A percentile compares a stretch with the other conserved stretches of the same genome.
phyloP scores from a whole-genome alignment of 1,140 invertebrate species.

The Ostrea edulis region DNA sequence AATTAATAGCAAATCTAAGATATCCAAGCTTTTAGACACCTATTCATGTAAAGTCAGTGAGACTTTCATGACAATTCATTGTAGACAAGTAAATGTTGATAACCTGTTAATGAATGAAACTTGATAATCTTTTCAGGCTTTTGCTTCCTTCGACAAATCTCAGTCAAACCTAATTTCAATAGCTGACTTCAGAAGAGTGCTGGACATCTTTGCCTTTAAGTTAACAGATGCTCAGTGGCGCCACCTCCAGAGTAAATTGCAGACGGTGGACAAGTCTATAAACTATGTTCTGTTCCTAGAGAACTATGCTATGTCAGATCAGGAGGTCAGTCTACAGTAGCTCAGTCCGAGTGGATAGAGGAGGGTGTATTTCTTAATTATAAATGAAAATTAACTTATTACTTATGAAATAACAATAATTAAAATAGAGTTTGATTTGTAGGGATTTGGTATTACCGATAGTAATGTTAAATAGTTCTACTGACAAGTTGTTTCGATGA shows the following conservation, averaged over 20 bases:
- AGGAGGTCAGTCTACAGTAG: constrained; percentile 58
- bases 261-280: constrained; percentile 64
- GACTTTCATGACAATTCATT: too few species aligned
- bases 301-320: constrained; percentile 60
- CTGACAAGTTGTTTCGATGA: too few species aligned
- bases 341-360: background rate
- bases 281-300: constrained; percentile 71
- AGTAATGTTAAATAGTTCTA: too few species aligned
- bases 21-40: too few species aligned
- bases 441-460: too few species aligned
- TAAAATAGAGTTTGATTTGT: too few species aligned
- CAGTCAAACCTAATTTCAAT: constrained; percentile 65
- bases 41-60: too few species aligned
- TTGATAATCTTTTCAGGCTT: constrained; percentile 64
- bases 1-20: too few species aligned
- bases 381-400: too few species aligned
- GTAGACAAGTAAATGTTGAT: too few species aligned
- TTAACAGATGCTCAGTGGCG: constrained; percentile 74
- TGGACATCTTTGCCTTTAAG: constrained; percentile 76
- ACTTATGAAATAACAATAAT: too few species aligned
- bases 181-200: constrained; percentile 70
- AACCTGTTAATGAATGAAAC: background rate
- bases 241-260: constrained; percentile 64
- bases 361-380: too few species aligned
- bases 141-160: constrained; percentile 74